phyloP scores from a whole-genome alignment of 2,113 vertebrate genomes.

The Erpornis zantholeuca region DNA sequence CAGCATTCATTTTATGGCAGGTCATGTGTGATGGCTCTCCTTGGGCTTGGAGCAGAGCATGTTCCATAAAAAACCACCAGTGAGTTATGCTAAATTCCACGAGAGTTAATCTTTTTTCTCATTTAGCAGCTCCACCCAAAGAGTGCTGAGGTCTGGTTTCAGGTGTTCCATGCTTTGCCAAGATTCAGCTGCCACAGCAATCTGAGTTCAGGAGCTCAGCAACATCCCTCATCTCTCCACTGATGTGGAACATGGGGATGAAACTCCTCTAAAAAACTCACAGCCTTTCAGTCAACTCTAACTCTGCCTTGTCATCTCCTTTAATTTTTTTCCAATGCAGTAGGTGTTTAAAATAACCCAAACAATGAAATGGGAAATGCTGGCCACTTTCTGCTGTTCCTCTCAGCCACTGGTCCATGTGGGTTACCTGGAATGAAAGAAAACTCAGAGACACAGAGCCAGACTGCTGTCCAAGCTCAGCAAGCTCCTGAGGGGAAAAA shows the following conservation, averaged over 20 bases:
- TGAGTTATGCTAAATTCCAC: background rate
- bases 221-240: fast-evolving
- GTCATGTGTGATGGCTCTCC: background rate
- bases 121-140: background rate
- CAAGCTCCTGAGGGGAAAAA: background rate
- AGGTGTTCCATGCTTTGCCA: background rate
- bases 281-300: background rate
- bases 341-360: background rate
- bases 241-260: background rate
- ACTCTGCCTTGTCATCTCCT: background rate
- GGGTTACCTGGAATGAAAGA: background rate
- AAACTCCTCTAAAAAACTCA: background rate
- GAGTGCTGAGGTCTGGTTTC: background rate
- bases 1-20: background rate
- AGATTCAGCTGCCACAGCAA: background rate
- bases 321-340: background rate
- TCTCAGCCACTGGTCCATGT: background rate
- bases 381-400: background rate
- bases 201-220: background rate
- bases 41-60: background rate
- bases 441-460: background rate
- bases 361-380: background rate
- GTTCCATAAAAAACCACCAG: background rate
- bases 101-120: background rate
- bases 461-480: background rate